Base-by-base conservation (phyloP, 2,888 invertebrate species). In the Ormia ochracea region DNA sequence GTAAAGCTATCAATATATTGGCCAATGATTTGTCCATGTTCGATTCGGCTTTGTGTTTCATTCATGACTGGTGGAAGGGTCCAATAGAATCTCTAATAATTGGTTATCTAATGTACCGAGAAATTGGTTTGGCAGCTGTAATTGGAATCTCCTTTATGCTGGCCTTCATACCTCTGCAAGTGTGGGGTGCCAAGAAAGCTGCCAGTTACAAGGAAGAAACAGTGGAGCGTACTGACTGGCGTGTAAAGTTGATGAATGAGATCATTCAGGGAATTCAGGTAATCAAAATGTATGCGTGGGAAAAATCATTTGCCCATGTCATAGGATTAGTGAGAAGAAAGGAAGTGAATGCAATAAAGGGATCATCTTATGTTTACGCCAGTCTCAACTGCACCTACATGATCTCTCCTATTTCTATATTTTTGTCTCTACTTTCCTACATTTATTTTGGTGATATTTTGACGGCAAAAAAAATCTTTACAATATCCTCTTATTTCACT, bases 21-120 rank as follows among this genome's bases (percentile, higher is more conserved):
- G 97, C 98, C 1, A 99, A 98, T 87, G 98, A 99, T 89, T 96
- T 98, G 81, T 95, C 95, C 85, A 92, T 95, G 63, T 97, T 98
- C 89, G 98, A 99, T 88, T 93, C 96, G 87, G 95, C 96, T 10
- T 93, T 96, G 68, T 93, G 96, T 82, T 96, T 98, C 87, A 90
- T 97, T 5, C 98, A 98, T 28, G 98, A 96, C 88, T 91, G 97
- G 41, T 97, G 97, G 96, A 94, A 97, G 80, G 97, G 96, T 0
- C 96, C 97, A 0, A 86, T 96, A 14, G 95, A 90, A 76, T 87
- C 89, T 0, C 31, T 90, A 0, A 66, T 90, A 2, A 86, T 90
- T 28, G 89, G 90, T 0, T 91, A 89, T 76, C 91, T 94, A 5
- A 90, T 93, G 84, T 93, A 91, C 85, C 83, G 85, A 1, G 89